phyloP scores from a whole-genome alignment of 2,888 invertebrate genomes.

The Sinelater perroti region DNA sequence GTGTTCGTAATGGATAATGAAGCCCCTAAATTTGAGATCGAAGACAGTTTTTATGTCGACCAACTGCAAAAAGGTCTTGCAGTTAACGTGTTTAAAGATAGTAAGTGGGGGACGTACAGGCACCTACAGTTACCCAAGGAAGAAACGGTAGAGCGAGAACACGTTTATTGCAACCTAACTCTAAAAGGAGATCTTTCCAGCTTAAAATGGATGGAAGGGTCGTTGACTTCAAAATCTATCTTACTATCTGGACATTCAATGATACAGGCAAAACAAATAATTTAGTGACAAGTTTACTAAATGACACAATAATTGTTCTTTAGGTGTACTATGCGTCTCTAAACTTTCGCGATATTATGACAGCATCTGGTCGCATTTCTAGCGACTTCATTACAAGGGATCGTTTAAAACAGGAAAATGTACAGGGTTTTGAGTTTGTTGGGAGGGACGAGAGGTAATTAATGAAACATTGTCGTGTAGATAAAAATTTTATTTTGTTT shows the following conservation, averaged over 20 bases:
- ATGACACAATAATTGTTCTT: constrained; percentile 64
- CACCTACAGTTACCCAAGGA: constrained; percentile 74
- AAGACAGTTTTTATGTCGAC: constrained; percentile 70
- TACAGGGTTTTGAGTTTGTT: constrained; percentile 70
- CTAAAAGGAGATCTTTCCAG: constrained; percentile 88
- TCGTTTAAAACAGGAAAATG: constrained; percentile 62
- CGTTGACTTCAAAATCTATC: constrained; percentile 49
- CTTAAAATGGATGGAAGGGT: constrained; percentile 82
- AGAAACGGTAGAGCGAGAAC: constrained; percentile 63
- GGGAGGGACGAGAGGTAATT: constrained; percentile 59
- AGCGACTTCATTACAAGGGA: constrained; percentile 68
- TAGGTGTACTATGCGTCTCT: constrained; percentile 79
- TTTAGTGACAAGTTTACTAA: not conserved
- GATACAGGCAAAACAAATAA: constrained; percentile 35
- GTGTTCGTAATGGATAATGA: constrained; percentile 70
- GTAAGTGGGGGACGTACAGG: constrained; percentile 74
- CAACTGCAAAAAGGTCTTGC: constrained; percentile 79
- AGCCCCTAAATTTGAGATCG: constrained; percentile 72
- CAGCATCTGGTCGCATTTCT: constrained; percentile 88
- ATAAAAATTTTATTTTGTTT: constrained; percentile 60
- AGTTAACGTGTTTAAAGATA: constrained; percentile 77
- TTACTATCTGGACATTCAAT: constrained; percentile 41
- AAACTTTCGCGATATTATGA: constrained; percentile 96
- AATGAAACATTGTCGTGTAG: not conserved
- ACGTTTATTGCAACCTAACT: constrained; percentile 80